Base-by-base conservation (phyloP, 23 tunicate genomes). In the Ascidia mentula region DNA sequence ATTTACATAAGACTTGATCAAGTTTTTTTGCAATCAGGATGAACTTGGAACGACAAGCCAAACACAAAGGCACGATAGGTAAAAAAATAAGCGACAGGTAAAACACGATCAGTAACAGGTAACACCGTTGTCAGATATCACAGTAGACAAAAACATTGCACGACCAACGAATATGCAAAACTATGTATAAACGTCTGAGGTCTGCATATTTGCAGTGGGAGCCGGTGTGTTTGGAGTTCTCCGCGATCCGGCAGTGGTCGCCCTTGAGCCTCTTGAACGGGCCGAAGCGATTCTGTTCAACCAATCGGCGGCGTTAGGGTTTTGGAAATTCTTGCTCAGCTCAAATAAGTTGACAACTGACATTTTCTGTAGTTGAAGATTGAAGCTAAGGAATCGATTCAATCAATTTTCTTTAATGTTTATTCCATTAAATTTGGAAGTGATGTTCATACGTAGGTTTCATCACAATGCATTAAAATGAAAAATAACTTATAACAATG, bases 201-300 rank as follows among this genome's bases (percentile, higher is more conserved):
- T 18, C 35, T 84, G 87, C 31, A 81, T 78, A 72, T 81, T 82
- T 12, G 97, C 97, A 2, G 97, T 91, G 4, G 97, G 97, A 7
- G 97, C 97, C 36, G 97, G 97, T 6, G 97, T 91, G 75, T 82
- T 79, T 5, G 97, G 97, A 6, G 97, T 82, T 17, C 53, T 81
- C 6, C 97, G 82, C 18, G 97, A 91, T 31, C 70, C 90, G 9
- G 97, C 92, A 28, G 97, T 92, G 20, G 91, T 87, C 7, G 88
- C 97, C 37, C 91, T 38, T 15, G 91, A 87, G 24, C 92, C 97
- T 6, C 82, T 59, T 18, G 91, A 82, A 24, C 88, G 85, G 24
- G 92, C 90, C 0, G 97, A 82, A 33, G 97, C 92, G 18, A 92
- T 75, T 34, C 90, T 59, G 26, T 83, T 79, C 40, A 92, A 46